phyloP scores from a whole-genome alignment of 2,113 vertebrate species.

The Uria lomvia region DNA sequence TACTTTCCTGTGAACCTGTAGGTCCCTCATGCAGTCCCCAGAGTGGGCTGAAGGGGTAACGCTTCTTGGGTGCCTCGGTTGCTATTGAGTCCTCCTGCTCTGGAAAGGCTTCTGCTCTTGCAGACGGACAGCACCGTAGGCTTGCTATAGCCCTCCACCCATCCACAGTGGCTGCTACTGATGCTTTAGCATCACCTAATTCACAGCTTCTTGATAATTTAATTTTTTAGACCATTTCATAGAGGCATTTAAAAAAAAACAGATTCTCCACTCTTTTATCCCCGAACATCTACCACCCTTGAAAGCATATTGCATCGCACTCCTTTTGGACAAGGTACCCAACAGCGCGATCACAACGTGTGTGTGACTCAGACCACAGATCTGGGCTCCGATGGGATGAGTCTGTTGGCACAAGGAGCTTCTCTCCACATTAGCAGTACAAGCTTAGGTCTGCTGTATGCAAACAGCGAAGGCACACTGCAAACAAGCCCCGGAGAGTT shows the following conservation, averaged over 20 bases:
- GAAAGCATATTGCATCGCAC: slow-evolving; percentile 1
- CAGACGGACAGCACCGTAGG: background rate
- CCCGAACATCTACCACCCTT: background rate
- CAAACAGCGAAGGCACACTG: background rate
- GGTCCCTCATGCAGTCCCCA: background rate
- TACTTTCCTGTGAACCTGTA: fast-evolving
- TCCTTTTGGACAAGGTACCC: slow-evolving; percentile 25
- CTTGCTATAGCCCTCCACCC: background rate
- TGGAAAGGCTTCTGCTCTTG: background rate
- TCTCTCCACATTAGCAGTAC: background rate
- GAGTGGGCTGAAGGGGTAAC: fast-evolving
- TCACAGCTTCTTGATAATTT: background rate
- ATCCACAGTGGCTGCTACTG: background rate
- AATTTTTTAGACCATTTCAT: background rate
- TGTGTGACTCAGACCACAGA: slow-evolving; percentile 2
- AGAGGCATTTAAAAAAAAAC: background rate
- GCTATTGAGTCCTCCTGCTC: background rate
- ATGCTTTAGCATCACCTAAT: background rate
- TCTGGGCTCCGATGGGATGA: slow-evolving; percentile 28
- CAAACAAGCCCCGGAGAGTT: background rate
- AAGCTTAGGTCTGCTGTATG: slow-evolving; percentile 15
- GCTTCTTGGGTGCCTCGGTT: background rate
- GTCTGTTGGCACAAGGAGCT: background rate
- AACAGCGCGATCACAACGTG: background rate
- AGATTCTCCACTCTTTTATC: background rate